Evolutionary conservation across 1,140 invertebrate genomes (phyloP), one percentile per base, ranked within the genome.

Genomic region (Drosophila gunungcola): DNA sequence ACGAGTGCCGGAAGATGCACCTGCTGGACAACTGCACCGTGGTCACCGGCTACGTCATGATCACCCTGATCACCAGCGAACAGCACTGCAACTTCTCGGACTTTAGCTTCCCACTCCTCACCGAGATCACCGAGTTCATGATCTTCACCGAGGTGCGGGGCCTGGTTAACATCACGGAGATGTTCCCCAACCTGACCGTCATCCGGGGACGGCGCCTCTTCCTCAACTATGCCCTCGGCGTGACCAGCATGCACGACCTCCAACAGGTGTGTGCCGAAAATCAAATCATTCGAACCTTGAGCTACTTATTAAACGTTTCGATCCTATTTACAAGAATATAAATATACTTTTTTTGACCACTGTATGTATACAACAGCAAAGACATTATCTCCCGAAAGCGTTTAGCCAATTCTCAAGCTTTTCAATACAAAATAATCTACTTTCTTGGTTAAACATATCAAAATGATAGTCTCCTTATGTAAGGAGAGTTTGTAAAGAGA

Each of bases 151-250:
- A 97, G 78, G 95, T 97, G 13, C 94, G 94, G 73, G 96, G 96
- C 42, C 92, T 99, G n/a, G 94, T 93, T 39, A 96, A 95, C 54
- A 93, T 99, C 12, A 94, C 95, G 6, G 93, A 95, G 63, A 93
- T 99, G 48, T 99, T 99, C 92, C 98, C 98, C 3, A 98, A 99
- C 93, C 94, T 99, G 73, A 93, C 96, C 13, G 96, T 99, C 36
- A 99, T 99, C 73, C 94, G 98, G 48, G 98, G 98, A n/a, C 94
- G 96, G 73, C 94, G 95, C 49, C 93, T 99, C 16, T 96, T 98
- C 82, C 95, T 95, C 79, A 96, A 98, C 93, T 98, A 97, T 92
- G 97, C 98, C n/a, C 93, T 99, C 16, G 95, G 98, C 41, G 94
- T 97, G 6, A 78, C 76, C 13, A 74, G 36, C 38, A 90, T 91